Percentiles rank a stretch among this genome's conserved stretches.
phyloP scores from a whole-genome alignment of 2,797 vertebrate genomes.

The Acestrorhynchus altus region DNA sequence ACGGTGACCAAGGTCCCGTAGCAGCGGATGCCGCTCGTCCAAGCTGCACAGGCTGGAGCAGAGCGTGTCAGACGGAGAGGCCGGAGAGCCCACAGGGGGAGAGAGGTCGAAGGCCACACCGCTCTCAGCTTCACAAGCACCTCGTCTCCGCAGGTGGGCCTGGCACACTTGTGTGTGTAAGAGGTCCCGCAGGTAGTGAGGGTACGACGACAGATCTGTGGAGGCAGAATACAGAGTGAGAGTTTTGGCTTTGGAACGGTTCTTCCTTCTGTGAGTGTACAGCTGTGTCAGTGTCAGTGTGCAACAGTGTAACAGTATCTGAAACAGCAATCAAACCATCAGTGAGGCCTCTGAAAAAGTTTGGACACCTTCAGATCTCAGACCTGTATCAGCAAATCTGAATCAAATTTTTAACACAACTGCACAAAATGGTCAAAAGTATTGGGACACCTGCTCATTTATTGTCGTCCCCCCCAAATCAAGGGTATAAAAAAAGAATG shows the following conservation, averaged over 20 bases:
- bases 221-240: slow-evolving; percentile 29
- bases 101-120: slow-evolving; percentile 85
- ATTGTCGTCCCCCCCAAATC: too few species aligned
- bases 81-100: slow-evolving; percentile 87
- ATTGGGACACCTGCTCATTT: too few species aligned
- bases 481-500: too few species aligned
- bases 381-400: too few species aligned
- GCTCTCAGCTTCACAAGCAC: slow-evolving; percentile 79
- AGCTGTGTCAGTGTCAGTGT: too few species aligned
- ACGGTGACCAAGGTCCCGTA: slow-evolving; percentile 80
- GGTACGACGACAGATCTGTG: slow-evolving; percentile 76
- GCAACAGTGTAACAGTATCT: too few species aligned
- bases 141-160: slow-evolving; percentile 75
- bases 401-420: too few species aligned
- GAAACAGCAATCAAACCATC: too few species aligned
- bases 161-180: slow-evolving; percentile 89
- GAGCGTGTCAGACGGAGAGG: slow-evolving; percentile 78
- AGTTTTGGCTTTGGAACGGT: background rate
- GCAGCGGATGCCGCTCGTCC: slow-evolving; percentile 85
- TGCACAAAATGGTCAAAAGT: too few species aligned
- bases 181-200: slow-evolving; percentile 88
- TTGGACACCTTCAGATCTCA: too few species aligned
- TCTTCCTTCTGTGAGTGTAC: background rate
- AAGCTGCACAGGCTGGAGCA: slow-evolving; percentile 96
- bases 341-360: too few species aligned